phyloP scores from a whole-genome alignment of 2,113 vertebrate genomes.

The Sceloporus undulatus region DNA sequence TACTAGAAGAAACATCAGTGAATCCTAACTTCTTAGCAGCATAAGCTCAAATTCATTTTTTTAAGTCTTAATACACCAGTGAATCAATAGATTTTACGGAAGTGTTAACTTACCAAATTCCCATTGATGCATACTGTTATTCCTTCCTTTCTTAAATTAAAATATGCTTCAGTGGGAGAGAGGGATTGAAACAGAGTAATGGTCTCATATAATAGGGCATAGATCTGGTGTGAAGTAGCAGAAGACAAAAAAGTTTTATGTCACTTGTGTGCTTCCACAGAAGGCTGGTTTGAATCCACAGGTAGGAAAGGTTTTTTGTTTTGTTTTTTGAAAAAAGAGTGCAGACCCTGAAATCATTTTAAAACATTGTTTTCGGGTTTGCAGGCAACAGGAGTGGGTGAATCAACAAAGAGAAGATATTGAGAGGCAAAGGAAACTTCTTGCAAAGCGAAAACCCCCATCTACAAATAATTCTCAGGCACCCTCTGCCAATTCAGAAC shows the following conservation, averaged over 20 bases:
- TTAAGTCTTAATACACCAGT: too few relatives aligned
- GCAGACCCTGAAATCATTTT: constrained; percentile 44
- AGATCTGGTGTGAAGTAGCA: neutral
- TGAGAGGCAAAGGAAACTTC: constrained; percentile 97
- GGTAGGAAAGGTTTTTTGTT: neutral
- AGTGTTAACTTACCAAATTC: too few relatives aligned
- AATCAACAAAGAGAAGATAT: constrained; percentile 99
- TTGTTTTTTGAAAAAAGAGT: neutral
- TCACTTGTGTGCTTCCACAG: neutral
- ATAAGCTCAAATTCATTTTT: neutral
- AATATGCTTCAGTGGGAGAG: neutral
- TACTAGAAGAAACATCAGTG: neutral
- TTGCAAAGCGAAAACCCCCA: constrained; percentile 97
- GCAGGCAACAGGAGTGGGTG: constrained; percentile 96
- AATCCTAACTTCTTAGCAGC: neutral
- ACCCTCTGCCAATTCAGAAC: constrained; percentile 95
- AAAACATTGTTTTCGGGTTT: constrained; percentile 67
- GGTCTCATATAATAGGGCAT: neutral
- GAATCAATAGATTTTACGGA: too few relatives aligned
- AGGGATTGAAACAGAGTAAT: neutral
- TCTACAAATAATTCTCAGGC: constrained; percentile 93
- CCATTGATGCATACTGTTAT: neutral
- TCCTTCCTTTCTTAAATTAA: neutral
- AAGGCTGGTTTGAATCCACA: neutral
- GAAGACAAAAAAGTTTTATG: neutral